phyloP scores from a whole-genome alignment of 2,888 invertebrate species.

The Beris chalybata region DNA sequence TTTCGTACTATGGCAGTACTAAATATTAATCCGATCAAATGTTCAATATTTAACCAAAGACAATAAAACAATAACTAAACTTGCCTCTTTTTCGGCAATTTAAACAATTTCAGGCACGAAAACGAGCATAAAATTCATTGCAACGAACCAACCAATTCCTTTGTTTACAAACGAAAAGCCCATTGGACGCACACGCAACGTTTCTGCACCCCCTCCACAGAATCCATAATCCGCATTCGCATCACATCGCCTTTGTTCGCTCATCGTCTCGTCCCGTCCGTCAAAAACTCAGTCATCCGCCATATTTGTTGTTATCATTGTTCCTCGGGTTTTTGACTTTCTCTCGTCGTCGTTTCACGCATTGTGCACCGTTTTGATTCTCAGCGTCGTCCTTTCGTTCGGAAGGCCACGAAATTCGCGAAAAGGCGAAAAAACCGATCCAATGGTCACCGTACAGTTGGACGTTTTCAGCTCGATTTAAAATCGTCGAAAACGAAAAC shows the following conservation, averaged over 20 bases:
- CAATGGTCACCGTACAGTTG: too few species aligned
- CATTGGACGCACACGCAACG: constrained; percentile 26
- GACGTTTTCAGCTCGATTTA: too few species aligned
- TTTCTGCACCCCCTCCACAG: background rate
- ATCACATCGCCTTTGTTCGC: constrained; percentile 32
- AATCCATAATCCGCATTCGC: constrained; percentile 10
- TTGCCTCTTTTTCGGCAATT: background rate
- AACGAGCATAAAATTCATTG: background rate
- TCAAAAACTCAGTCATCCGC: constrained; percentile 37
- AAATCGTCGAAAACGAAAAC: too few species aligned
- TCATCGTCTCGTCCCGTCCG: constrained; percentile 27
- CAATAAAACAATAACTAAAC: background rate
- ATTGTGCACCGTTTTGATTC: too few species aligned
- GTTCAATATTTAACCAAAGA: background rate
- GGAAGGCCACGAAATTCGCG: too few species aligned
- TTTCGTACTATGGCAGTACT: too few species aligned
- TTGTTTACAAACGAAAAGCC: constrained; percentile 34
- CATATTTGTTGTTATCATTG: constrained; percentile 43
- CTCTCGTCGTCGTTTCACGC: constrained; percentile 33
- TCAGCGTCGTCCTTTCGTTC: too few species aligned
- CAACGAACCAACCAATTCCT: constrained; percentile 5
- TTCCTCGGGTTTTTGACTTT: constrained; percentile 39
- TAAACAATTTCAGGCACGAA: background rate
- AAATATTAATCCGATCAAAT: constrained; percentile 3
- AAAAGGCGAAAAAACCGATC: too few species aligned